Percentiles rank a stretch among this genome's conserved stretches.
These are phyloP conservation scores for Euphonia xanthogaster DNA, from an alignment of 2,797 vertebrate species.

Conservation along the genomic window DNA sequence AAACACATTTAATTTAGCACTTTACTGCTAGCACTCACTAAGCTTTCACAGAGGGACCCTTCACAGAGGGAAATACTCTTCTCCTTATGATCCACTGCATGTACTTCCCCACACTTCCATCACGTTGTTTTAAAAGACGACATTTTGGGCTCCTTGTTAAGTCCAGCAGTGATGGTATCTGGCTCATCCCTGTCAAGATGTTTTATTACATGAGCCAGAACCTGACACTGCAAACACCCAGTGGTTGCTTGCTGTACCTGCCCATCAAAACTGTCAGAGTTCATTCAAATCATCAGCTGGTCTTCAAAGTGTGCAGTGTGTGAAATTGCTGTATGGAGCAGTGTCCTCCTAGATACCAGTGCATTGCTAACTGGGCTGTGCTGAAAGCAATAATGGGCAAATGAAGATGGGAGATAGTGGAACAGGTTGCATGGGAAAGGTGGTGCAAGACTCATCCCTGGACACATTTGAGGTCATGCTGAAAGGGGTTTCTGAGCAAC, in stretches of 20 bases:
- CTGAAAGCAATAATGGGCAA: neutral
- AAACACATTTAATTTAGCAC: neutral
- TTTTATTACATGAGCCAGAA: neutral
- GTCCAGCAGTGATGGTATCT: neutral
- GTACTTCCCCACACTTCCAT: neutral
- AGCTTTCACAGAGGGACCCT: neutral
- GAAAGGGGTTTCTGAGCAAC: neutral
- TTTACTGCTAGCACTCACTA: neutral
- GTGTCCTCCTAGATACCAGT: neutral
- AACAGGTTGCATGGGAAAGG: neutral
- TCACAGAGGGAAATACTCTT: neutral
- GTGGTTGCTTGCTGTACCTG: neutral
- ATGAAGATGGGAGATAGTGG: neutral
- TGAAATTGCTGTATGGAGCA: neutral
- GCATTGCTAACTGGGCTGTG: neutral
- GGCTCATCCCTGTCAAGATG: neutral
- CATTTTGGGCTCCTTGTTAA: neutral
- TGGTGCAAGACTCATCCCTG: neutral
- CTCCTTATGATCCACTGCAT: neutral
- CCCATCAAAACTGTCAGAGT: neutral
- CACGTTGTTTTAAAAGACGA: neutral
- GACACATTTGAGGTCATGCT: no score
- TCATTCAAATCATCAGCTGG: neutral
- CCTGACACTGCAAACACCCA: neutral
- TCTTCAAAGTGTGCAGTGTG: neutral